These are phyloP conservation scores for Larimichthys crocea DNA, from an alignment of 2,113 vertebrate species.

Conservation along the genomic window DNA sequence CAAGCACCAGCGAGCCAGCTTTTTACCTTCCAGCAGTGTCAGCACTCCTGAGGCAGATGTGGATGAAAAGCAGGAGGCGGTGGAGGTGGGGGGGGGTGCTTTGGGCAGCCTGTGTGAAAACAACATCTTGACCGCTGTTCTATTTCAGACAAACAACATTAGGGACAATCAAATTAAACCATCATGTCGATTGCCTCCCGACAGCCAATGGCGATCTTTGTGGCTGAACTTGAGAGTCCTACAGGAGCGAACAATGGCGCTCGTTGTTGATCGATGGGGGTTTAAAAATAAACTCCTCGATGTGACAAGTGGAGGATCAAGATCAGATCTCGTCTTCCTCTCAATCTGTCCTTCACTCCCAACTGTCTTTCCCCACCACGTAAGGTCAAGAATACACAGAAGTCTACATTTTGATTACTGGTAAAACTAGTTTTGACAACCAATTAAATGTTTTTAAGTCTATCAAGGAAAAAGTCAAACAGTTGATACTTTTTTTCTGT, in stretches of 20 bases:
- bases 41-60: conserved; percentile 56
- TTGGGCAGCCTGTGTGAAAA: conserved; percentile 3
- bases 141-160: conserved; percentile 57
- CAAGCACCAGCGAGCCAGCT: conserved; percentile 62
- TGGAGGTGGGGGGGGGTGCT: neutral
- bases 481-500: neutral
- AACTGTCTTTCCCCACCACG: neutral
- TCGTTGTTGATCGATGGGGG: conserved; percentile 41
- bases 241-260: conserved; percentile 35
- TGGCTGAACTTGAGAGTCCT: conserved; percentile 48
- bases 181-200: conserved; percentile 29
- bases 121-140: conserved; percentile 8
- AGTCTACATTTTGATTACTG: neutral
- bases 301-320: conserved; percentile 4
- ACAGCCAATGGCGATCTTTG: neutral
- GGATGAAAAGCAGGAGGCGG: conserved; percentile 6
- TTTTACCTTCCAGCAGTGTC: conserved; percentile 52
- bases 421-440: neutral
- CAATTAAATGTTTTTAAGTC: neutral
- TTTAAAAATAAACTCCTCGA: conserved; percentile 61
- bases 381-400: neutral
- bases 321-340: conserved; percentile 8
- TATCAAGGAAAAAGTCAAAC: neutral
- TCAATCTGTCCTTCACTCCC: neutral
- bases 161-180: conserved; percentile 52